Conservation (phyloP, 2,888 invertebrate genomes). For the Meloe dianella region DNA sequence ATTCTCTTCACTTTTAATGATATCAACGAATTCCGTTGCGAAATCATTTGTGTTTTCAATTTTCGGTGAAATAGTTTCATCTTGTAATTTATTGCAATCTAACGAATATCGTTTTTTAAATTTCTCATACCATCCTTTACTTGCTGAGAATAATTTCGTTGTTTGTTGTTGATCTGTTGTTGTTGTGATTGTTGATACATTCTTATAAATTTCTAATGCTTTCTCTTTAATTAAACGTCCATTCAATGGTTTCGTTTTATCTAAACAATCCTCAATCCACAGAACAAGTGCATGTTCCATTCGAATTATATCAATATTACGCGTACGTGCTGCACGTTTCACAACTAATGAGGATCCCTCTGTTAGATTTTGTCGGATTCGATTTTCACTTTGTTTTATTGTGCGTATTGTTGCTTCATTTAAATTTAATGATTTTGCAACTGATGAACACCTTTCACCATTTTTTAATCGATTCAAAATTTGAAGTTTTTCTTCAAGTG, state of each 20-base stretch:
- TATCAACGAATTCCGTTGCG: background rate
- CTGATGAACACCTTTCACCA: background rate
- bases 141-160: background rate
- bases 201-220: background rate
- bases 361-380: background rate
- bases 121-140: background rate
- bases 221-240: constrained; percentile 3
- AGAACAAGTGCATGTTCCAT: background rate
- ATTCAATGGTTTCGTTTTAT: background rate
- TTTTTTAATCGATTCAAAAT: constrained; percentile 2
- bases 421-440: constrained; percentile 2
- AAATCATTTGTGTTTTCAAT: background rate
- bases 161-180: background rate
- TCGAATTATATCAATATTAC: background rate
- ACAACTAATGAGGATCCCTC: background rate
- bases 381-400: background rate
- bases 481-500: background rate
- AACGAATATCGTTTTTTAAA: background rate
- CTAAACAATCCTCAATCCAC: background rate
- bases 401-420: background rate
- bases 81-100: background rate
- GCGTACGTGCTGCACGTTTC: background rate
- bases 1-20: background rate
- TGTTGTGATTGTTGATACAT: background rate
- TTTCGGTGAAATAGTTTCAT: background rate